These are phyloP conservation scores for Neoitamus cyanurus DNA, from an alignment of 2,888 invertebrate species.

Conservation along the genomic window DNA sequence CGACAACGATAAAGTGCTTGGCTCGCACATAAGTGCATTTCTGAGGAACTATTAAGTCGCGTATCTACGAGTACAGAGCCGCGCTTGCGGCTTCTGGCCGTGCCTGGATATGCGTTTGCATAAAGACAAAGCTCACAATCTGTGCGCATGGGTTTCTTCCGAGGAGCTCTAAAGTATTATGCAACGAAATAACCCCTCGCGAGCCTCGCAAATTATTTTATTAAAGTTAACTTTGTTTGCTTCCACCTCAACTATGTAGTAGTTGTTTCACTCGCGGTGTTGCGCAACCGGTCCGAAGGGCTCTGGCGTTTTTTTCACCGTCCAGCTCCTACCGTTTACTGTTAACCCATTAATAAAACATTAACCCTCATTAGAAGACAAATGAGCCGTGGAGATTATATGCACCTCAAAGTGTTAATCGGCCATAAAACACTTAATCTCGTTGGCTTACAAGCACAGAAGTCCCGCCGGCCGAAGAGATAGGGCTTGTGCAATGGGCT, in stretches of 20 bases:
- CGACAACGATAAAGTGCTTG: not conserved
- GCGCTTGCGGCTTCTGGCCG: not conserved
- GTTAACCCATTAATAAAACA: not conserved
- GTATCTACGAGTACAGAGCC: not conserved
- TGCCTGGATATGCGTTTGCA: not conserved
- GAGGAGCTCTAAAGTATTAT: not conserved
- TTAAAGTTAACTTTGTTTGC: not conserved
- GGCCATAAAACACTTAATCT: not conserved
- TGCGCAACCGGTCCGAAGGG: not conserved
- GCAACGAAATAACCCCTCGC: not conserved
- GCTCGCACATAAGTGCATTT: not conserved
- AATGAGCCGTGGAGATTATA: not conserved
- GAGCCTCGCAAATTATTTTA: not conserved
- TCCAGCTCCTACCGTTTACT: not conserved
- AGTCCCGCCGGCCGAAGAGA: not conserved
- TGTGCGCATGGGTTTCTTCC: not conserved
- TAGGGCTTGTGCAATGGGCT: not conserved
- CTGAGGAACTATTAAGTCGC: not conserved
- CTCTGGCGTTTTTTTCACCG: not conserved
- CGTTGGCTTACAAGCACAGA: not conserved
- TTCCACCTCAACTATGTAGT: not conserved
- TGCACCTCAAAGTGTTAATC: not conserved
- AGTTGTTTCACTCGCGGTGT: not conserved
- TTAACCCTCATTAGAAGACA: not conserved
- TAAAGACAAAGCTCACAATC: not conserved